Conservation (phyloP, 2,797 vertebrate species). For the Sebastes iracundus region DNA sequence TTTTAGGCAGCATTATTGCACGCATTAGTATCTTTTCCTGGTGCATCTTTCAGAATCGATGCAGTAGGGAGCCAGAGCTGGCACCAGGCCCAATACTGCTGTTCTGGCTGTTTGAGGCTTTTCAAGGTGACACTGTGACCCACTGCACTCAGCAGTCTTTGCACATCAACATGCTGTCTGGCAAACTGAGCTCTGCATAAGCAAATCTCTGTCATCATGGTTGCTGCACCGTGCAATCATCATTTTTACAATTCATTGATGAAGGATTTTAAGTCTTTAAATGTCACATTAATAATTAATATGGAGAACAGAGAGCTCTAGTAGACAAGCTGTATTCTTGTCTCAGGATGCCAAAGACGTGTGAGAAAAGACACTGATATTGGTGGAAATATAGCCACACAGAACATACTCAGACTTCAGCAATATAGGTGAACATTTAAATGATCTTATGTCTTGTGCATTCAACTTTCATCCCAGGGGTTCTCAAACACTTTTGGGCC, state of each 20-base stretch:
- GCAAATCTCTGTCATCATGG: slow-evolving; percentile 27
- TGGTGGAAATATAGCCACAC: background rate
- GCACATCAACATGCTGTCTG: slow-evolving; percentile 17
- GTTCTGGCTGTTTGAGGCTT: slow-evolving; percentile 19
- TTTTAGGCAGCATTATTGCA: background rate
- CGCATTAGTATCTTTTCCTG: slow-evolving; percentile 30
- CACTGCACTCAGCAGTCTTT: slow-evolving; percentile 66
- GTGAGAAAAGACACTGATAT: background rate
- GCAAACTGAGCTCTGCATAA: slow-evolving; percentile 30
- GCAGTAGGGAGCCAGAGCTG: slow-evolving; percentile 25
- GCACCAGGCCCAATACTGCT: slow-evolving; percentile 24
- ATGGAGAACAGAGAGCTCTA: background rate
- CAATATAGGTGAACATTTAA: background rate
- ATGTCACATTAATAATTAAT: slow-evolving; percentile 14
- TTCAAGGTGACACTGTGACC: slow-evolving; percentile 70
- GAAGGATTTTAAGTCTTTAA: background rate
- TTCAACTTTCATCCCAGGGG: background rate
- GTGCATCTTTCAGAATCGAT: slow-evolving; percentile 56
- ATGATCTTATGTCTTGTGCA: background rate
- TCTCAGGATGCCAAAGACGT: background rate
- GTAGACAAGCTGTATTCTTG: background rate
- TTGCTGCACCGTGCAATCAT: slow-evolving; percentile 7
- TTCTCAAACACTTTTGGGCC: too few relatives aligned
- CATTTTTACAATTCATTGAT: background rate
- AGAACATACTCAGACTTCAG: background rate